These are phyloP conservation scores for Synergus laeviventris DNA, from an alignment of 2,888 invertebrate genomes.

Conservation along the genomic window DNA sequence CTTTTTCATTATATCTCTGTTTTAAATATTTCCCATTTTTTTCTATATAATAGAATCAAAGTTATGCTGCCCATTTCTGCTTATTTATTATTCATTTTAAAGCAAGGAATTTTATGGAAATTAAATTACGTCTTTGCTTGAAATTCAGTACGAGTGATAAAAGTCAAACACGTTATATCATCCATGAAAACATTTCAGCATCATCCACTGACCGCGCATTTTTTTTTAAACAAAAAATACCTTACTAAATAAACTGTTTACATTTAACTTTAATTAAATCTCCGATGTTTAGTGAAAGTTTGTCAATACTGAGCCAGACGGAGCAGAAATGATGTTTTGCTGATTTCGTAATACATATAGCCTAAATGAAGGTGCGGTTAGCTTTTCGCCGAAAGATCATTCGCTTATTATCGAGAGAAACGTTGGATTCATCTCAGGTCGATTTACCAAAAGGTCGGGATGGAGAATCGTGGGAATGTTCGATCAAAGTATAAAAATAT, in stretches of 20 bases:
- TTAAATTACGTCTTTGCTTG: neutral
- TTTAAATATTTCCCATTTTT: neutral
- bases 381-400: neutral
- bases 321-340: neutral
- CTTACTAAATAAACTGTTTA: no score
- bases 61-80: neutral
- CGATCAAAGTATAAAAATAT: neutral
- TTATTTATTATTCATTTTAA: neutral
- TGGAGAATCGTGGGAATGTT: neutral
- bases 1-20: no score
- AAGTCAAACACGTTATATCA: neutral
- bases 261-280: neutral
- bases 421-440: slow-evolving; percentile 10
- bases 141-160: neutral
- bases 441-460: neutral
- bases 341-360: neutral
- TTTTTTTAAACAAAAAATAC: no score
- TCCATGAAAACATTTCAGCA: neutral
- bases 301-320: neutral
- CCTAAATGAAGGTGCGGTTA: neutral
- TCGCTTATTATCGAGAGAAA: neutral
- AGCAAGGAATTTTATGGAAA: neutral
- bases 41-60: neutral
- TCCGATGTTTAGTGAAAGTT: neutral
- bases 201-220: no score